Base-by-base conservation (phyloP, 2,797 vertebrate species). In the Sebastolobus altivelis region DNA sequence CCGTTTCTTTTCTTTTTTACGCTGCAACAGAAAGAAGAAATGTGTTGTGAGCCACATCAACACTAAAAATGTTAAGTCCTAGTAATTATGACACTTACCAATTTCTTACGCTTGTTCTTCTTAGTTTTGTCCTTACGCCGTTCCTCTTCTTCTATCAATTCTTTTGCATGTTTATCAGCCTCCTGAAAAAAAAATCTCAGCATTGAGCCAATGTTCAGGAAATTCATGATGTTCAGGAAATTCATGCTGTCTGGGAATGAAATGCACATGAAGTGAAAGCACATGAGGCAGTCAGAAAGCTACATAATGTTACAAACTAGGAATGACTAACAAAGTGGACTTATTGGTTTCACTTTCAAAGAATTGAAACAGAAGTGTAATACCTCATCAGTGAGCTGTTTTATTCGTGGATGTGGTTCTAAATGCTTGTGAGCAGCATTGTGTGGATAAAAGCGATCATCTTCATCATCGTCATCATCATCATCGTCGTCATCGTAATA, bases 51-150 rank as follows among this genome's bases (percentile, higher is more conserved):
- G 29, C 2, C 2, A 1, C 8, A 27, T 0, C 3, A 27, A 3
- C 43, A 65, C 10, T 63, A 3, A 37, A 2, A 22, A 31, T 52
- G 0, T 5, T 25, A 8, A 37, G 38, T 35, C 35, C 2, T 35
- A 9, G 65, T 13, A 27, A 16, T 40, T 18, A 18, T 2, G 2
- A 77, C 20, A 68, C 89, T 84, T 10, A 96, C 96, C 92, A 93
- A 75, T 86, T 95, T 96, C 71, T 96, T 96, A 37, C 82, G 90
- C 77, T 92, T 96, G 85, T 96, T 96, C 77, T 82, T 95, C 60
- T 93, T 85, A 4, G 91, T 83, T 84, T 90, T 96, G 5, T 81
- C 87, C 38, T 94, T 94, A 52, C 72, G 85, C 7, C 85, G 91
- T 80, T 94, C 86, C 54, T 96, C 92, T 75, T 95, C 92, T 62